A percentile compares a stretch with the other conserved stretches of the same genome.
These are phyloP conservation scores for Protobothrops flavoviridis DNA, from an alignment of 2,113 vertebrate species.

Conservation along the genomic window DNA sequence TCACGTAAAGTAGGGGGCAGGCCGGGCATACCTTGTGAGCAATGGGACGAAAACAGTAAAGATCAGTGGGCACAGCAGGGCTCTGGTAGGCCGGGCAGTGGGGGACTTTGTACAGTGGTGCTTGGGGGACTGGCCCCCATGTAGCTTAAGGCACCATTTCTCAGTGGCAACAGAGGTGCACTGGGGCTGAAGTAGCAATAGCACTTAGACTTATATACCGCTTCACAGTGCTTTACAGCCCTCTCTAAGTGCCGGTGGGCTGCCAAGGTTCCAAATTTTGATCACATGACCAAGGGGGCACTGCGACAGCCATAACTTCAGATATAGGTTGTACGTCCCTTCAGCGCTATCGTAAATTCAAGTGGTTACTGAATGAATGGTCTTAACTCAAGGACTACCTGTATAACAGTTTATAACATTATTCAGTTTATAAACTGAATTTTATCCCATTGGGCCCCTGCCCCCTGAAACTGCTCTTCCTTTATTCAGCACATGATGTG, in stretches of 20 bases:
- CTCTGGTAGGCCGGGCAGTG: background rate
- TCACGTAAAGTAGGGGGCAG: background rate
- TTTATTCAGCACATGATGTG: background rate
- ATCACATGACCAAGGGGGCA: background rate
- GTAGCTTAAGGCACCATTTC: background rate
- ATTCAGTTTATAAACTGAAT: background rate
- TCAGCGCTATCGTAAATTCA: background rate
- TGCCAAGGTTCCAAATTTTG: background rate
- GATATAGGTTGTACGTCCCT: background rate
- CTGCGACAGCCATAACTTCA: background rate
- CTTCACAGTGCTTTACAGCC: no score
- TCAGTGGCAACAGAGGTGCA: background rate
- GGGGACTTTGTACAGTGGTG: no score
- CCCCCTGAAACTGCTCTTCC: background rate
- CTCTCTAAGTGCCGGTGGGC: background rate
- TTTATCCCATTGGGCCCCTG: background rate
- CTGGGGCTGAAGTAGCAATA: background rate
- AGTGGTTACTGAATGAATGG: background rate
- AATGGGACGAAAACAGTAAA: background rate
- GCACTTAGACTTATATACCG: no score
- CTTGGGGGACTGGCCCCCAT: background rate
- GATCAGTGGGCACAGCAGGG: background rate
- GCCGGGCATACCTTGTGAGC: background rate
- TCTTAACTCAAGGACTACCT: background rate
- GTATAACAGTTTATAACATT: background rate